These are phyloP conservation scores for Gobio gobio DNA, from an alignment of 2,113 vertebrate genomes.

Conservation along the genomic window DNA sequence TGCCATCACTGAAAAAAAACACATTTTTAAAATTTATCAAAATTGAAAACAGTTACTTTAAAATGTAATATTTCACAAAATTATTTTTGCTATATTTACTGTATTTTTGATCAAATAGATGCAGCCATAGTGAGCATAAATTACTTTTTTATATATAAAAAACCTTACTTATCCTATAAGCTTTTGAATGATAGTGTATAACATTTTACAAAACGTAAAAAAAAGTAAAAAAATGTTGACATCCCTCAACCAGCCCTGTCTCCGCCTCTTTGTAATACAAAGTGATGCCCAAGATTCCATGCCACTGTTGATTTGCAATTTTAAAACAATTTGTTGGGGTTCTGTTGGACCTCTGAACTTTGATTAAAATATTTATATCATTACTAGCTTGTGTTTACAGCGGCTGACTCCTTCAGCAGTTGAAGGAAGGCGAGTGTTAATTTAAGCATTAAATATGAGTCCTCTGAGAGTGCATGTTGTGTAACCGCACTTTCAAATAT, in stretches of 20 bases:
- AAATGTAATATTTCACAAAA: too few species aligned
- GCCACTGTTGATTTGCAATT: background rate
- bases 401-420: background rate
- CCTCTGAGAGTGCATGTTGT: conserved; percentile 10
- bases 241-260: background rate
- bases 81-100: too few species aligned
- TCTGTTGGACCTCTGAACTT: conserved; percentile 21
- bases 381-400: conserved; percentile 36
- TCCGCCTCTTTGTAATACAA: background rate
- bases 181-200: too few species aligned
- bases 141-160: too few species aligned
- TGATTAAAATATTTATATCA: conserved; percentile 34
- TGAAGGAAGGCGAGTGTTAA: conserved; percentile 12
- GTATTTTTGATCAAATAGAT: too few species aligned
- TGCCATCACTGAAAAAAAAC: too few species aligned
- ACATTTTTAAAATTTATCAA: too few species aligned
- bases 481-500: conserved; percentile 14
- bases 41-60: too few species aligned
- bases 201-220: too few species aligned
- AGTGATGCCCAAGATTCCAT: background rate
- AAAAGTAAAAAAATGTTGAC: background rate
- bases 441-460: conserved; percentile 22
- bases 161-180: too few species aligned
- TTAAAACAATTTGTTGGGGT: background rate
- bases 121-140: too few species aligned